Base-by-base conservation (phyloP, 2,888 invertebrate species). In the Dermolepida albohirtum region DNA sequence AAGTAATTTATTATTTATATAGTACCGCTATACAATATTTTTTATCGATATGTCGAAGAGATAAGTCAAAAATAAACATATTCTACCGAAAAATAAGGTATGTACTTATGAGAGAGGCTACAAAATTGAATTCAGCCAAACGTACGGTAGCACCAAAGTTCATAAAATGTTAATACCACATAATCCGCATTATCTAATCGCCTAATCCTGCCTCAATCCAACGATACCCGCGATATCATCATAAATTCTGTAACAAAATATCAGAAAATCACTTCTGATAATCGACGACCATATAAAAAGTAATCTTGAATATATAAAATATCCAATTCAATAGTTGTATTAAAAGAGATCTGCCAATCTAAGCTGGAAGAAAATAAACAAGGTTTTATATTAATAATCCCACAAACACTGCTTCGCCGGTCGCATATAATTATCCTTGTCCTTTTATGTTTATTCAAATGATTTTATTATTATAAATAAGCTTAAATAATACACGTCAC, bases 151-250 rank as follows among this genome's bases (percentile, higher is more conserved):
- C 65, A 65, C 17, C 50, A 68, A 69, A 75, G 75, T 78, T 75
- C 77, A 77, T 78, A 78, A 76, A 78, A 78, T 77, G 77, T 77
- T 76, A 78, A 78, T 73, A 76, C 78, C 73, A 75, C 50, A 73
- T 78, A 77, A 77, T 78, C 76, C 76, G 47, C 59, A 70, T 79
- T 79, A 78, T 79, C 79, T 78, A 77, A 78, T 79, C 78, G 70
- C 63, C 62, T 77, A 77, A 79, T 77, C 76, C 77, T 55, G 52
- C 64, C 43, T 63, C 67, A 67, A 71, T 63, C 65, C 72, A 54
- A 70, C 71, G 59, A 62, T 47, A 62, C 59, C 47, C 74, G 74
- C 73, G 73, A 74, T 74, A 71, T 76, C 75, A 75, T 75, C 74
- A 72, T 73, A 72, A 73, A 73, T 77, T 77, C 76, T 75, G 72